A percentile compares a stretch with the other conserved stretches of the same genome.
Conservation (phyloP, 2,888 invertebrate genomes). For the Drosophila neutralis region DNA sequence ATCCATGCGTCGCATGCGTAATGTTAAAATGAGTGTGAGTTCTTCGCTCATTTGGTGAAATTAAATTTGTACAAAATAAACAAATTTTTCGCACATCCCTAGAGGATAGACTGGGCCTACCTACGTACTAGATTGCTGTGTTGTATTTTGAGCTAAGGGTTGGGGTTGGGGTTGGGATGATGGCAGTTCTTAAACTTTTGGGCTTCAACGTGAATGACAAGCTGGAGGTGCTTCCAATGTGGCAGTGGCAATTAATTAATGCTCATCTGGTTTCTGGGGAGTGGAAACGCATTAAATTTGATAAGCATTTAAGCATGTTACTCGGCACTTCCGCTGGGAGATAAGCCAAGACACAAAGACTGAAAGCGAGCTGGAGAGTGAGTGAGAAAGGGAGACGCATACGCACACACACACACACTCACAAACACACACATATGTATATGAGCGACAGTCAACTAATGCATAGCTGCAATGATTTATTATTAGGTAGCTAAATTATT, state of each 20-base stretch:
- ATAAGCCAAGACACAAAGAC: conserved; percentile 27
- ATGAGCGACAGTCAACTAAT: conserved; percentile 72
- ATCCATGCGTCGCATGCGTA: conserved; percentile 25
- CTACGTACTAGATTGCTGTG: background rate
- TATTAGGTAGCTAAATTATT: conserved; percentile 82
- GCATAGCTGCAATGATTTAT: conserved; percentile 80
- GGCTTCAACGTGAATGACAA: conserved; percentile 9
- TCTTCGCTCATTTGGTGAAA: conserved; percentile 33
- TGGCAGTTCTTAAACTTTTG: conserved; percentile 24
- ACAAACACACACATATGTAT: conserved; percentile 9
- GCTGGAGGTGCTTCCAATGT: conserved; percentile 32
- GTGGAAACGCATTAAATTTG: conserved; percentile 71
- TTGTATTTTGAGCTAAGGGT: conserved; percentile 1
- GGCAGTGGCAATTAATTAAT: conserved; percentile 77
- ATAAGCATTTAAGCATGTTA: conserved; percentile 79
- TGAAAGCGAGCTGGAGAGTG: conserved; percentile 12
- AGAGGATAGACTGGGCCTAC: background rate
- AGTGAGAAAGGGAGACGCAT: conserved; percentile 13
- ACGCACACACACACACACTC: conserved; percentile 1
- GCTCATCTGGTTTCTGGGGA: conserved; percentile 58
- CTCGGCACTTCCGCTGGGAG: conserved; percentile 72
- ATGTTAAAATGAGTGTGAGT: conserved; percentile 23
- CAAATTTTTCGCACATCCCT: background rate
- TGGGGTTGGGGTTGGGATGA: background rate
- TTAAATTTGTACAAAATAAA: conserved; percentile 21